Evolutionary conservation across 2,888 invertebrate genomes (phyloP).

Genomic region (Quadriops clusia): DNA sequence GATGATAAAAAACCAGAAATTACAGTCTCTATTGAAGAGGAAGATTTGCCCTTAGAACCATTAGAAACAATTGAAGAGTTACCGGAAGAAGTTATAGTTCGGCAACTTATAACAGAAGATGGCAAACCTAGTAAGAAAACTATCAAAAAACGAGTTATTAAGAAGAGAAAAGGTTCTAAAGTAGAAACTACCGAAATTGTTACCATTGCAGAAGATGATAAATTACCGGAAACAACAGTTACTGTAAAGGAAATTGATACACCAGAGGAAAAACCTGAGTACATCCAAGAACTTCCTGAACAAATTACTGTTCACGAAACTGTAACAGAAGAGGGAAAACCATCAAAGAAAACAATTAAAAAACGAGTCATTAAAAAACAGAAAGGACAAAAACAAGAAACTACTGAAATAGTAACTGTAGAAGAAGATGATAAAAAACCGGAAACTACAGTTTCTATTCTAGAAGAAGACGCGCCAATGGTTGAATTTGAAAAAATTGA

Average conservation of each 20-base stretch:
- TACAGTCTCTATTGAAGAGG: slow-evolving; percentile 35
- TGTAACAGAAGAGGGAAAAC: slow-evolving; percentile 32
- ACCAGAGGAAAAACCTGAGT: slow-evolving; percentile 17
- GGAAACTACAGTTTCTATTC: slow-evolving; percentile 31
- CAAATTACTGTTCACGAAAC: slow-evolving; percentile 25
- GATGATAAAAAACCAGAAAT: slow-evolving; percentile 33
- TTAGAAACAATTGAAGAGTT: slow-evolving; percentile 26
- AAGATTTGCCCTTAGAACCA: too few species aligned
- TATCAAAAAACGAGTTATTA: slow-evolving; percentile 12
- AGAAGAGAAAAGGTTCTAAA: slow-evolving; percentile 19
- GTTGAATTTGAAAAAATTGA: slow-evolving; percentile 15
- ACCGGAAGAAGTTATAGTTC: slow-evolving; percentile 25
- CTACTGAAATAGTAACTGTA: slow-evolving; percentile 39
- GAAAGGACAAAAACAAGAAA: slow-evolving; percentile 34
- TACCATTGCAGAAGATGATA: slow-evolving; percentile 30
- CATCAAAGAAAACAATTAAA: slow-evolving; percentile 24
- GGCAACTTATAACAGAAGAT: slow-evolving; percentile 22
- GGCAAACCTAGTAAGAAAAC: slow-evolving; percentile 27
- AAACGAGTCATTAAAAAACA: slow-evolving; percentile 29
- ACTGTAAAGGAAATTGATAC: slow-evolving; percentile 22
- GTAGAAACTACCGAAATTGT: slow-evolving; percentile 26
- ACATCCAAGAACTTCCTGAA: slow-evolving; percentile 25
- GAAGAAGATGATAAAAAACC: slow-evolving; percentile 32
- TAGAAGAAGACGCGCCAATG: slow-evolving; percentile 23
- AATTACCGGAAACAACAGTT: slow-evolving; percentile 25